phyloP scores from a whole-genome alignment of 2,888 invertebrate species.

The Cryptus viduatorius region DNA sequence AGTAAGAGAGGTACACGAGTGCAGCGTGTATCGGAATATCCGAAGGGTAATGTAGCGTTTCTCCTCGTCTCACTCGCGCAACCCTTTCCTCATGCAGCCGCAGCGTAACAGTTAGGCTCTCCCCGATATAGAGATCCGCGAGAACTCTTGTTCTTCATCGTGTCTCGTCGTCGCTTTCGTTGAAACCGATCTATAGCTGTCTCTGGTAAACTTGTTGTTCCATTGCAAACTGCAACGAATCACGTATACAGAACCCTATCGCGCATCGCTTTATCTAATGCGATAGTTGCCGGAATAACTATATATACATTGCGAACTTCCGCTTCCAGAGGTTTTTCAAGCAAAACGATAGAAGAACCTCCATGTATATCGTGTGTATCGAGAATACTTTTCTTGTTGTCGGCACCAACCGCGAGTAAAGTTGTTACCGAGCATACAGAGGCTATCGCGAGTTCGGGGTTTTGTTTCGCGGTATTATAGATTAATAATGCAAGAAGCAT shows the following conservation, averaged over 20 bases:
- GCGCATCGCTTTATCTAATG: not conserved
- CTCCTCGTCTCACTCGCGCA: not conserved
- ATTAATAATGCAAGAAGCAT: constrained; percentile 63
- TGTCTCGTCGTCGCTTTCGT: constrained; percentile 32
- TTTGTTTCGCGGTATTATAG: constrained; percentile 32
- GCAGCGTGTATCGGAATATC: constrained; percentile 16
- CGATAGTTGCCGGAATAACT: not conserved
- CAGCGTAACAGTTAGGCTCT: constrained; percentile 38
- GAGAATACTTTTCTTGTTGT: not conserved
- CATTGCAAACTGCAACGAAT: constrained; percentile 13
- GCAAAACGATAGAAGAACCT: not conserved
- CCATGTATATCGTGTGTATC: not conserved
- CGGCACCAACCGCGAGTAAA: constrained; percentile 8
- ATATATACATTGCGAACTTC: not conserved
- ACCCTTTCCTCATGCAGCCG: constrained; percentile 14
- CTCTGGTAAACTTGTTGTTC: not conserved
- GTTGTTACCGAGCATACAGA: constrained; percentile 18
- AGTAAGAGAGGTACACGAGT: not conserved
- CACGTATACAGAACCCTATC: not conserved
- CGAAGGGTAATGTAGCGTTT: not conserved
- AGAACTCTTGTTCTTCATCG: constrained; percentile 57
- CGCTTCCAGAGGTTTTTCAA: not conserved
- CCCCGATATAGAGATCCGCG: constrained; percentile 56
- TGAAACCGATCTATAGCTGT: not conserved
- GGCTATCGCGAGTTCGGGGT: constrained; percentile 15